Percentiles rank a stretch among this genome's conserved stretches.
Evolutionary conservation across 2,888 invertebrate genomes (phyloP).

Genomic region (Drosophila neonasuta): DNA sequence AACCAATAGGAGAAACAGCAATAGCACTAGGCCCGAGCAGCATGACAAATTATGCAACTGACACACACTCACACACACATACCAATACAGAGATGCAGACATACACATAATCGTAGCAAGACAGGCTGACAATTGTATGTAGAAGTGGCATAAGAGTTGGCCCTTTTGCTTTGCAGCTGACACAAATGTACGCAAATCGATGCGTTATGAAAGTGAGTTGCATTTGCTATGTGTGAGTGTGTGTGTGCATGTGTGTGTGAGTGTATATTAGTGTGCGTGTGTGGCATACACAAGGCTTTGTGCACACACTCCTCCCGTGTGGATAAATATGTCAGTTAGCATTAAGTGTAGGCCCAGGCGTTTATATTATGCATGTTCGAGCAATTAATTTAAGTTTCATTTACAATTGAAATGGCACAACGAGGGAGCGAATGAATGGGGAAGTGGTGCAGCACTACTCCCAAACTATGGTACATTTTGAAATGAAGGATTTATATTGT

Average conservation of each 20-base stretch:
- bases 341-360: constrained; percentile 66
- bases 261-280: constrained; percentile 11
- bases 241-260: neutral
- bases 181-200: constrained; percentile 68
- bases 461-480: constrained; percentile 38
- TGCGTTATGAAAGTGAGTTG: constrained; percentile 62
- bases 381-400: constrained; percentile 77
- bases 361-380: constrained; percentile 73
- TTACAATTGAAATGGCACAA: constrained; percentile 66
- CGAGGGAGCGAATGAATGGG: neutral
- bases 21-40: constrained; percentile 34
- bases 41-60: constrained; percentile 64
- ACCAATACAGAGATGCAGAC: constrained; percentile 3
- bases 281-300: constrained; percentile 20
- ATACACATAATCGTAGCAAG: constrained; percentile 12
- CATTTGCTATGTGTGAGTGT: constrained; percentile 6
- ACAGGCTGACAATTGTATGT: constrained; percentile 63
- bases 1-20: constrained; percentile 31
- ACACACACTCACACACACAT: constrained; percentile 24
- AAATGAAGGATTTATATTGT: constrained; percentile 72
- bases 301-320: constrained; percentile 38
- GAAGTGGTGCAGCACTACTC: neutral
- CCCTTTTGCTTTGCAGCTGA: constrained; percentile 49
- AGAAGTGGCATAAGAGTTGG: constrained; percentile 42
- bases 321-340: constrained; percentile 73